A percentile compares a stretch with the other conserved stretches of the same genome.
phyloP scores from a whole-genome alignment of 2,797 vertebrate genomes.

The Mus spretus region DNA sequence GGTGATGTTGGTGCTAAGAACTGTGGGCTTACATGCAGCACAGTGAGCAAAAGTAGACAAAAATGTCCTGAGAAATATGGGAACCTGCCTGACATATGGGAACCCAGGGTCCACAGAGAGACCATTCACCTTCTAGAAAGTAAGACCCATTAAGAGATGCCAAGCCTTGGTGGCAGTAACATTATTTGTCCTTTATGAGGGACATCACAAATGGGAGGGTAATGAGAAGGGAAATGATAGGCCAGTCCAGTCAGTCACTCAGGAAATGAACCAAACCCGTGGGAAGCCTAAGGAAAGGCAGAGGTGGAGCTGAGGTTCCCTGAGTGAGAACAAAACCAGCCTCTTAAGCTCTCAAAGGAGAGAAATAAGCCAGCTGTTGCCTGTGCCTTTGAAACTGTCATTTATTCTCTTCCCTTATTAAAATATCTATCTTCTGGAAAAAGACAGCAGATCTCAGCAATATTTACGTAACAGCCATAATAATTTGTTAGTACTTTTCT shows the following conservation, averaged over 20 bases:
- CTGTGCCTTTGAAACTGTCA: constrained; percentile 37
- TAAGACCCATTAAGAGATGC: background rate
- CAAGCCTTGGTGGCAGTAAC: background rate
- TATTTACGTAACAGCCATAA: constrained; percentile 43
- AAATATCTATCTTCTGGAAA: constrained; percentile 71
- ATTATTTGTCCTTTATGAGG: background rate
- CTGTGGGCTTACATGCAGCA: background rate
- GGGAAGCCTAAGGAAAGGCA: background rate
- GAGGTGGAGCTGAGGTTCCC: background rate
- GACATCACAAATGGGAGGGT: background rate
- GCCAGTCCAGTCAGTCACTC: background rate
- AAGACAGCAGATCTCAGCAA: constrained; percentile 42
- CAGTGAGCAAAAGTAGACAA: background rate
- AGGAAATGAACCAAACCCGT: constrained; percentile 3
- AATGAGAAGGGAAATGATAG: background rate
- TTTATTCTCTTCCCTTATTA: constrained; percentile 53
- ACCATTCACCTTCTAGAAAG: background rate
- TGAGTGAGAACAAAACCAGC: background rate
- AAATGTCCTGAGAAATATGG: background rate
- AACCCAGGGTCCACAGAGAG: background rate
- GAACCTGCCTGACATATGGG: background rate
- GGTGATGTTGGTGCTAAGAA: background rate
- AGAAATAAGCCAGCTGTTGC: constrained; percentile 45
- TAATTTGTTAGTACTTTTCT: constrained; percentile 22
- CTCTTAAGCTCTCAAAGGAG: constrained; percentile 38